phyloP scores from a whole-genome alignment of 2,888 invertebrate genomes.

The Drosophila mimetica region DNA sequence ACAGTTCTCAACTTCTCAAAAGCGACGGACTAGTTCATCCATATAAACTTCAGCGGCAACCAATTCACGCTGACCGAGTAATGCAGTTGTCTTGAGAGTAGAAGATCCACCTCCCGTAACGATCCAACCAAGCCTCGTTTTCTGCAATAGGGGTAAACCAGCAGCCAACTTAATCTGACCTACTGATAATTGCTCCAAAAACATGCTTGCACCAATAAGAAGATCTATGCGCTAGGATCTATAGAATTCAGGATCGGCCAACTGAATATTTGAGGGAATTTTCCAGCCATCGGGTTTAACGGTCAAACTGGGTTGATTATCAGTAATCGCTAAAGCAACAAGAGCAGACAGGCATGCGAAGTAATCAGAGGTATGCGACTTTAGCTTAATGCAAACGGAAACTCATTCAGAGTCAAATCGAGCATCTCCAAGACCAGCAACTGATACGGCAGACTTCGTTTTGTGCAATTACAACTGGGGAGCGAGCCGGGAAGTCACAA shows the following conservation, averaged over 20 bases:
- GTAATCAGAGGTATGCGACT: too few species aligned
- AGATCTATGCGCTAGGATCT: background rate
- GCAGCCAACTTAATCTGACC: background rate
- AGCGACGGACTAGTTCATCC: constrained; percentile 1
- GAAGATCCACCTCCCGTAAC: background rate
- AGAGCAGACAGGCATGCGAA: background rate
- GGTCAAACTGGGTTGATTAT: background rate
- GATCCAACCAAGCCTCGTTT: background rate
- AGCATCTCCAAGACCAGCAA: too few species aligned
- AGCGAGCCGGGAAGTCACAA: too few species aligned
- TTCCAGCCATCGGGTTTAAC: too few species aligned
- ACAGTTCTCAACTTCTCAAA: background rate
- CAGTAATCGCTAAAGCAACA: background rate
- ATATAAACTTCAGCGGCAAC: background rate
- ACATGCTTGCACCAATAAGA: background rate
- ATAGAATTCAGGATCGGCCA: background rate
- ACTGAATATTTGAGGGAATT: too few species aligned
- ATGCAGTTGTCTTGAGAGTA: background rate
- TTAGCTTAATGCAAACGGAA: too few species aligned
- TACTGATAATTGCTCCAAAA: background rate
- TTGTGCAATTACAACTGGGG: too few species aligned
- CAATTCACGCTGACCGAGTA: background rate
- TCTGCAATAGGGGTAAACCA: background rate
- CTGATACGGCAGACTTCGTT: too few species aligned
- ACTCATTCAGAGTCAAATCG: too few species aligned